phyloP scores from a whole-genome alignment of 2,888 invertebrate genomes.

The Lepidochitona cinerea region DNA sequence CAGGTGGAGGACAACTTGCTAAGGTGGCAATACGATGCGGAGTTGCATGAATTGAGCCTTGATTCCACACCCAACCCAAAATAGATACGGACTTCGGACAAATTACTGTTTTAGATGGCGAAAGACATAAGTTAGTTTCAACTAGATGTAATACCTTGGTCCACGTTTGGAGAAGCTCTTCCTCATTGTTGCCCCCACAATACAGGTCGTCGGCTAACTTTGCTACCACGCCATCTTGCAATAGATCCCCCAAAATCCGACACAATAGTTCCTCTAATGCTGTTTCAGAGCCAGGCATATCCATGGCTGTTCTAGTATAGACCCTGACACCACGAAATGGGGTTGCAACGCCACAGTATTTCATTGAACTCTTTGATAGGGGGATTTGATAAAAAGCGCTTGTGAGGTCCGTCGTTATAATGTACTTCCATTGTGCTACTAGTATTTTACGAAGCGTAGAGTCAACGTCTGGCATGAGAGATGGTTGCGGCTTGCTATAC shows the following conservation, averaged over 20 bases:
- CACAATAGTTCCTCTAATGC: conserved; percentile 41
- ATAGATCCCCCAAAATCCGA: conserved; percentile 30
- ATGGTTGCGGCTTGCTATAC: conserved; percentile 26
- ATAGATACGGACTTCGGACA: conserved; percentile 3
- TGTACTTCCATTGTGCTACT: conserved; percentile 39
- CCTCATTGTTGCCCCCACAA: conserved; percentile 13
- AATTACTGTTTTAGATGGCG: conserved; percentile 23
- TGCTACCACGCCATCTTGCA: conserved; percentile 18
- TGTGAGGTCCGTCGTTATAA: conserved; percentile 32
- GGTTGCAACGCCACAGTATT: conserved; percentile 42
- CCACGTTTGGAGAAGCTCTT: conserved; percentile 16
- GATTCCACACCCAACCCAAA: conserved; percentile 30
- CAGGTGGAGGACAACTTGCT: no score
- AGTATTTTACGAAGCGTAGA: conserved; percentile 28
- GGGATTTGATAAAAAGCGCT: conserved; percentile 43
- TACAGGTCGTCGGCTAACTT: conserved; percentile 34
- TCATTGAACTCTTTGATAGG: conserved; percentile 34
- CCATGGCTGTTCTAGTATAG: conserved; percentile 43
- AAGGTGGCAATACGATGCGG: no score
- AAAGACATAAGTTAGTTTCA: conserved; percentile 11
- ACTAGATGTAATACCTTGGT: conserved; percentile 16
- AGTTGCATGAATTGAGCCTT: conserved; percentile 25
- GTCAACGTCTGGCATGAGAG: conserved; percentile 24
- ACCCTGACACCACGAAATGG: conserved; percentile 38
- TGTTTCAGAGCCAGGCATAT: conserved; percentile 45